phyloP scores from a whole-genome alignment of 2,113 vertebrate genomes.

The Rhabdornis inornatus region DNA sequence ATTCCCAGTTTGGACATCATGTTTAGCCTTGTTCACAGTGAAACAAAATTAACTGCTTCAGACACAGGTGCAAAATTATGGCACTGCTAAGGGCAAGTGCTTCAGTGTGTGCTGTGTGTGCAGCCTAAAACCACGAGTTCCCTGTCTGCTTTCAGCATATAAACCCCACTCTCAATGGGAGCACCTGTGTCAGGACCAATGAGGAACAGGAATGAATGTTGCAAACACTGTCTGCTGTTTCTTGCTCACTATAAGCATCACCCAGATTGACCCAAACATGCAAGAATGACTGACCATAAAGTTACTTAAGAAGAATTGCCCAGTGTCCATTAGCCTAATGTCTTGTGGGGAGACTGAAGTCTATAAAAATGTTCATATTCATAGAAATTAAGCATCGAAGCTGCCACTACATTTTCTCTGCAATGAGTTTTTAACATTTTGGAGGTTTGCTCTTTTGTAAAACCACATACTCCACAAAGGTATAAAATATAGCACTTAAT shows the following conservation, averaged over 20 bases:
- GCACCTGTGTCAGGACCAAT: slow-evolving; percentile 63
- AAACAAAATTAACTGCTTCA: slow-evolving; percentile 45
- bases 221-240: slow-evolving; percentile 41
- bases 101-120: neutral
- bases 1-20: slow-evolving; percentile 55
- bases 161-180: slow-evolving; percentile 31
- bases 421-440: slow-evolving; percentile 10
- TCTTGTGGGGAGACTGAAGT: slow-evolving; percentile 12
- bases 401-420: neutral
- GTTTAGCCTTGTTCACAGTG: slow-evolving; percentile 41
- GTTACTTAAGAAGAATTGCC: neutral
- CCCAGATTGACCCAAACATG: slow-evolving; percentile 21
- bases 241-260: slow-evolving; percentile 9
- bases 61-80: slow-evolving; percentile 70
- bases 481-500: slow-evolving; percentile 20
- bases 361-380: slow-evolving; percentile 34
- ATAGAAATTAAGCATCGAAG: neutral
- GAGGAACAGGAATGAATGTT: neutral
- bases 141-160: slow-evolving; percentile 23
- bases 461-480: neutral
- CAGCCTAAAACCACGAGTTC: slow-evolving; percentile 48
- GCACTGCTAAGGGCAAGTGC: slow-evolving; percentile 45
- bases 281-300: neutral
- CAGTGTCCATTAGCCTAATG: slow-evolving; percentile 31
- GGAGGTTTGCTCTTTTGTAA: slow-evolving; percentile 15